These are phyloP conservation scores for Apis laboriosa DNA, from an alignment of 1,140 invertebrate species.

Conservation along the genomic window DNA sequence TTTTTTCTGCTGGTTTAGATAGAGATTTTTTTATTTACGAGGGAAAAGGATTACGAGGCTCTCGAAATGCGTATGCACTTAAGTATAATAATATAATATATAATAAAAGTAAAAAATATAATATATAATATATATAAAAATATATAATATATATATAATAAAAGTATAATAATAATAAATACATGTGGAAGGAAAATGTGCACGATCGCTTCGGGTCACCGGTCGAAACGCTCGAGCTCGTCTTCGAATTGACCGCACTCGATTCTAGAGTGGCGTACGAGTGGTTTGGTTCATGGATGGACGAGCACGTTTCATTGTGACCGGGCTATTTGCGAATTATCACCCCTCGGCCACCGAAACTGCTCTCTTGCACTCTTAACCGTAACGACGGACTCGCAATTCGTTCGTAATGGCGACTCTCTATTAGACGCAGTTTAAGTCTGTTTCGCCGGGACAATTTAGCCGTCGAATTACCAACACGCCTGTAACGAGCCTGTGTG, in stretches of 20 bases:
- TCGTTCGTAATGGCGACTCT: conserved; percentile 55
- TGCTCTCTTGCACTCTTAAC: conserved; percentile 60
- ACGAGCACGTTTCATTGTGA: conserved; percentile 46
- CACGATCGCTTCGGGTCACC: not conserved
- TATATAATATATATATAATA: too few relatives aligned
- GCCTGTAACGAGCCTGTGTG: not conserved
- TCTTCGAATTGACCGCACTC: conserved; percentile 32
- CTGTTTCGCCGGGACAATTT: conserved; percentile 6
- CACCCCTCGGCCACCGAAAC: conserved; percentile 58
- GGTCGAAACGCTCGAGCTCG: not conserved
- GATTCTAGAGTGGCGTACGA: conserved; percentile 37
- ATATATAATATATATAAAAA: too few relatives aligned
- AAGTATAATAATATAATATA: too few relatives aligned
- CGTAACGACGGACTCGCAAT: conserved; percentile 59
- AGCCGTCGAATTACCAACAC: not conserved
- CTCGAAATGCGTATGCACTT: too few relatives aligned
- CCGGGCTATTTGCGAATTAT: conserved; percentile 64
- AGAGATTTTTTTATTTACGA: too few relatives aligned
- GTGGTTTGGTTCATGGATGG: conserved; percentile 24
- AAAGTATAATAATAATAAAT: too few relatives aligned
- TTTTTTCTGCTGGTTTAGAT: too few relatives aligned
- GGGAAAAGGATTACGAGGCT: too few relatives aligned
- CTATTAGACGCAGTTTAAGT: conserved; percentile 55
- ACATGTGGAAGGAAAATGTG: not conserved
- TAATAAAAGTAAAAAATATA: too few relatives aligned